Evolutionary conservation across 2,797 vertebrate species (phyloP), one percentile per base, ranked within the genome.

Genomic region (Parambassis ranga): DNA sequence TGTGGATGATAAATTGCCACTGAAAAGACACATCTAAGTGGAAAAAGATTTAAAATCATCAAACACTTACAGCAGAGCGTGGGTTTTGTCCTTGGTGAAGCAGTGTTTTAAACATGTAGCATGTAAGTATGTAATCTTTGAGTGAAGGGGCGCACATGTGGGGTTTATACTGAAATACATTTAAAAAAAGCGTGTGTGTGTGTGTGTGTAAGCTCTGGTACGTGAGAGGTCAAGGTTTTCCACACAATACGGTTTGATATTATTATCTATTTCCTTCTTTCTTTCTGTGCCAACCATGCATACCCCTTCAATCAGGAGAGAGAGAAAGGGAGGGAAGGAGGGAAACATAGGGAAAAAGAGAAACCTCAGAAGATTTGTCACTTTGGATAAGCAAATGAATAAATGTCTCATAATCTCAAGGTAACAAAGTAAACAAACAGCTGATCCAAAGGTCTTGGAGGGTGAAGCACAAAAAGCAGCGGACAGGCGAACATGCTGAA

Each of bases 191-290:
- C 55, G 62, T 60, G 49, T 51, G 44, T 52, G 23, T 47, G 46
- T 36, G 57, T 37, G 61, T 47, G 71, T 46, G 63, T 50, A 60
- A 24, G 74, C 81, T 72, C 52, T 64, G 65, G 41, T 77, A 73
- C 23, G 53, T 66, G 63, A 86, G 60, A 87, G 87, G 86, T 86
- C 84, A 84, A 52, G 15, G 43, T 89, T 91, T 90, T 88, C 88
- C 85, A 88, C 63, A 77, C 76, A 75, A 57, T 69, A 33, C 47
- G 31, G 30, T 74, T 81, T 71, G 76, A 38, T 76, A 76, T 77
- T 79, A 81, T 82, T 78, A 83, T 83, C 82, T 74, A 48, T 77
- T 84, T 86, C 68, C 75, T 75, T 60, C 75, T 85, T 77, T 79
- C 35, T 75, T 67, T 79, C 42, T 51, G 63, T 77, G 77, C 78